Base-by-base conservation (phyloP, 2,113 vertebrate genomes). In the Trematomus loennbergii region DNA sequence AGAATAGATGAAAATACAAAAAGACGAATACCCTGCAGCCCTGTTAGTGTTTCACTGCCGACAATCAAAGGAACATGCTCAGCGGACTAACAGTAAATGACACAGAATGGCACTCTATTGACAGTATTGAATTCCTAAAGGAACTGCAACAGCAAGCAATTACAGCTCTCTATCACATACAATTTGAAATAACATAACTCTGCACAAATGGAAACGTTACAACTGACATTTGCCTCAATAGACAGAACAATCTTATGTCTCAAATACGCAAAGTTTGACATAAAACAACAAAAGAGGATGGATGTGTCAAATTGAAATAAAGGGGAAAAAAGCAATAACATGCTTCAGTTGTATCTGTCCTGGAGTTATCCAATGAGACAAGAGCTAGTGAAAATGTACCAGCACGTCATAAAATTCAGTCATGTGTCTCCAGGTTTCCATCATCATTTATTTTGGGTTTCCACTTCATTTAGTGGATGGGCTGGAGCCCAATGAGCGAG, bases 381-480 rank as follows among this genome's bases (percentile, higher is more conserved):
- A 76, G 13, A 72, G 81, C 81, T 60, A 62, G 75, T 85, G 58
- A 92, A 87, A 90, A 81, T 86, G 87, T 88, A 91, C 87, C 90
- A 84, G 74, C 64, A 10, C 25, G 17, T 89, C 92, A 89, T 94
- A 93, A 93, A 93, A 85, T 77, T 71, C 84, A 65, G 69, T 67
- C 79, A 85, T 75, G 82, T 86, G 78, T 86, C 84, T 85, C 84
- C 54, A 68, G 75, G 80, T 83, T 89, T 93, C 81, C 74, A 84
- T 83, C 84, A 86, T 88, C 71, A 74, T 87, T 88, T 89, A 73
- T 89, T 88, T 83, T 86, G 72, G 89, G 80, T 88, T 92, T 92
- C 82, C 69, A 91, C 85, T 89, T 94, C 90, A 94, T 94, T 94
- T 91, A 92, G 82, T 78, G 84, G 88, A 94, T 94, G 92, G 87